Evolutionary conservation across 2,113 vertebrate genomes (phyloP), one percentile per base, ranked within the genome.

Genomic region (Pseudorasbora parva): DNA sequence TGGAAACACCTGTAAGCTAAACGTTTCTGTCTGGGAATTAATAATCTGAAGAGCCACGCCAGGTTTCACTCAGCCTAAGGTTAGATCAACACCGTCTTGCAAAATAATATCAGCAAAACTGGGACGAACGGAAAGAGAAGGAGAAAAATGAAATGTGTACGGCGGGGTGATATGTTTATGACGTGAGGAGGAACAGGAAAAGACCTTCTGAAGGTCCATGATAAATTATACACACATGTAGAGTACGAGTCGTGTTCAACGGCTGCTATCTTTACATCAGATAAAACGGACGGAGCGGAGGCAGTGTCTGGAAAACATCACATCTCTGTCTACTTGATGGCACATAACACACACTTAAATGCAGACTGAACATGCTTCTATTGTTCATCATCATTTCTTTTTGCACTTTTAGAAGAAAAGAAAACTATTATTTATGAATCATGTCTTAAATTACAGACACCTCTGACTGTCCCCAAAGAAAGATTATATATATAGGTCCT

Each of bases 181-280:
- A 78, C 49, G 82, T 90, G 88, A 86, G 88, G 86, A 21, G 85
- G 89, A 87, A 78, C 82, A 84, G 78, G 86, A 80, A 87, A 71
- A 89, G 84, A 91, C 84, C 84, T 87, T 88, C 79, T 83, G 54
- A 66, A 87, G 86, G 86, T 83, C 76, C 41, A 84, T 91, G 90
- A 92, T 85, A 89, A 93, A 93, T 93, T 91, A 93, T 93, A 92
- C 90, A 94, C 91, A 93, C 88, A 87, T 87, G 89, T 88, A 91
- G 88, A 89, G 90, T 89, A 91, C 88, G 89, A 90, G 92, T 91
- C 92, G 82, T 91, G 91, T 91, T 92, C 90, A 92, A 86, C 93
- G 91, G 89, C 93, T 93, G 93, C 91, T 88, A 90, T 91, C 89
- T 73, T 86, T 89, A 91, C 90, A 90, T 93, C 91, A 91, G 92